Evolutionary conservation across 2,113 vertebrate genomes (phyloP).

Genomic region (Halcyon malimbica): DNA sequence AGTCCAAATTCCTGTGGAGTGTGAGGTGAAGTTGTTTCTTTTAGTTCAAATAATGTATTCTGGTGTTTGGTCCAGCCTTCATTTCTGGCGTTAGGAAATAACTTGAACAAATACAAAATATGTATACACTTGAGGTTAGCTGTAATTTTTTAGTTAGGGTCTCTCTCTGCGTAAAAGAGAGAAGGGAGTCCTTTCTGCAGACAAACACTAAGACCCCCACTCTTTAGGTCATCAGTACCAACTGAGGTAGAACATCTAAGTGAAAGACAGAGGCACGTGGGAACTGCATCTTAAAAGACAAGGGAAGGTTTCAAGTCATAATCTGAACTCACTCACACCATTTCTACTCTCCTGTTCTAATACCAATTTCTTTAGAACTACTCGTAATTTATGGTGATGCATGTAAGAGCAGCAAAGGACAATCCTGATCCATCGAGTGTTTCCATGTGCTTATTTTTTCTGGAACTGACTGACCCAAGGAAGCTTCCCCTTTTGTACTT

Average conservation of each 20-base stretch:
- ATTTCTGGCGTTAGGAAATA: not conserved
- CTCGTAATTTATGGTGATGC: not conserved
- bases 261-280: not conserved
- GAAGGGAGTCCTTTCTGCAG: not conserved
- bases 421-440: not conserved
- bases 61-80: not conserved
- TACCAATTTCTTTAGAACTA: not conserved
- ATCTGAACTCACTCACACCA: not conserved
- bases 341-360: not conserved
- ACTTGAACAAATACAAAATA: not conserved
- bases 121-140: not conserved
- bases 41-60: constrained; percentile 8
- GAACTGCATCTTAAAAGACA: not conserved
- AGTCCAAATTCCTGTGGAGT: constrained; percentile 5
- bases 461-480: not conserved
- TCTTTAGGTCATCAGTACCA: not conserved
- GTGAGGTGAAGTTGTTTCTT: constrained; percentile 17
- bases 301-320: not conserved
- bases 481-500: not conserved
- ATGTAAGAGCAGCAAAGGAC: not conserved
- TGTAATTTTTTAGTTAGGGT: not conserved
- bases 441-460: not conserved
- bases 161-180: not conserved
- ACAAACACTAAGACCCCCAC: not conserved
- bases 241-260: not conserved